Base-by-base conservation (phyloP, 1,140 invertebrate genomes). In the Anadara kagoshimensis region DNA sequence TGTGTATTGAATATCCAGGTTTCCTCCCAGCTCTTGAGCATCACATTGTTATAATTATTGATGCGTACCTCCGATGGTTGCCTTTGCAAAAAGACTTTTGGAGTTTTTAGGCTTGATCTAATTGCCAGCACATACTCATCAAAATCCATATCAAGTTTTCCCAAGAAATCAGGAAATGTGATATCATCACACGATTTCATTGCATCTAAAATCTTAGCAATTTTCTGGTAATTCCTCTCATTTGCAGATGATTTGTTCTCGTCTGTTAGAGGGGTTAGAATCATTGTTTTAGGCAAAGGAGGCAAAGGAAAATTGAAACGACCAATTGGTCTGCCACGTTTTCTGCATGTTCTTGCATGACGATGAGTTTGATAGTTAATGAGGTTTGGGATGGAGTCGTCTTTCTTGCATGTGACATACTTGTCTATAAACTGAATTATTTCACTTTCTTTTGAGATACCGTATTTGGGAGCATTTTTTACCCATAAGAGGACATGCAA, bases 401-500 rank as follows among this genome's bases (percentile, higher is more conserved):
- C 59, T n/a, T 63, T n/a, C 7, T 43, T 18, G 29, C 69, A 71
- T 22, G 65, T 57, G 10, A 59, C 53, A 29, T 73, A 64, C n/a
- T 66, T 65, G 7, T 72, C 58, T 45, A 54, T 43, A 29, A 59
- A 44, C 14, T 56, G 18, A 43, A 69, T 67, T 58, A 86, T 53
- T 29, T 24, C 22, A n/a, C 53, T 3, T 0, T 70, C 45, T 41
- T 22, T 20, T n/a, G 53, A 22, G 16, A 43, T 24, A 51, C 45
- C 58, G 5, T 62, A 47, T 53, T 71, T 47, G 45, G 88, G 86
- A 54, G 80, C 71, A 78, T 86, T 78, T 72, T 87, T 70, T 1
- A 89, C 63, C 87, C 77, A 78, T 41, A 76, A 64, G 1, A 78
- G 22, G 29, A 57, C 57, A 29, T 78, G 77, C 11, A 63, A n/a